Evolutionary conservation across 1,140 invertebrate species (phyloP).

Genomic region (Lordiphosa mommai): DNA sequence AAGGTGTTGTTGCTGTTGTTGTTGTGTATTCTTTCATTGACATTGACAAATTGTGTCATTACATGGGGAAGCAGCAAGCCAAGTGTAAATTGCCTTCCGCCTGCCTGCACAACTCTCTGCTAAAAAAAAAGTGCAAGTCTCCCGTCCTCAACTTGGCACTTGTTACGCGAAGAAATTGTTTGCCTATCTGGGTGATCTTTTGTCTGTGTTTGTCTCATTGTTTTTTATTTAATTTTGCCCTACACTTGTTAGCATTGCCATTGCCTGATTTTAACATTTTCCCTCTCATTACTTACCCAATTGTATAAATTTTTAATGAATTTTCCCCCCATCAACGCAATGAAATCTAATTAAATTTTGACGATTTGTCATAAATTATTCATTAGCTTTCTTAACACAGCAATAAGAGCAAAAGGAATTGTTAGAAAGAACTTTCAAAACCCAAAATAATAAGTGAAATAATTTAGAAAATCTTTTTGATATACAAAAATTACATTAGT

Average conservation of each 20-base stretch:
- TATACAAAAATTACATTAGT: too few relatives aligned
- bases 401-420: too few relatives aligned
- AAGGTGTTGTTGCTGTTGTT: not conserved
- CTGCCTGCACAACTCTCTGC: slow-evolving; percentile 37
- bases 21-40: slow-evolving; percentile 21
- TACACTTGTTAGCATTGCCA: slow-evolving; percentile 28
- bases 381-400: too few relatives aligned
- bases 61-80: slow-evolving; percentile 34
- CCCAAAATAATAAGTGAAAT: too few relatives aligned
- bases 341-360: not conserved
- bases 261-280: slow-evolving; percentile 15
- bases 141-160: slow-evolving; percentile 55
- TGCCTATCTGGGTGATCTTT: slow-evolving; percentile 23
- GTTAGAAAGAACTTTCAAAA: too few relatives aligned
- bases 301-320: slow-evolving; percentile 2
- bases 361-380: too few relatives aligned
- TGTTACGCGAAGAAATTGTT: slow-evolving; percentile 59
- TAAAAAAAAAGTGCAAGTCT: slow-evolving; percentile 8
- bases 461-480: too few relatives aligned
- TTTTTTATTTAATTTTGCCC: slow-evolving; percentile 6
- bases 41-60: slow-evolving; percentile 72
- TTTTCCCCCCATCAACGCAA: slow-evolving; percentile 11
- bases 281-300: not conserved
- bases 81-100: slow-evolving; percentile 65
- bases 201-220: slow-evolving; percentile 32